Base-by-base conservation (phyloP, 2,888 invertebrate species). In the Drosophila bunnanda region DNA sequence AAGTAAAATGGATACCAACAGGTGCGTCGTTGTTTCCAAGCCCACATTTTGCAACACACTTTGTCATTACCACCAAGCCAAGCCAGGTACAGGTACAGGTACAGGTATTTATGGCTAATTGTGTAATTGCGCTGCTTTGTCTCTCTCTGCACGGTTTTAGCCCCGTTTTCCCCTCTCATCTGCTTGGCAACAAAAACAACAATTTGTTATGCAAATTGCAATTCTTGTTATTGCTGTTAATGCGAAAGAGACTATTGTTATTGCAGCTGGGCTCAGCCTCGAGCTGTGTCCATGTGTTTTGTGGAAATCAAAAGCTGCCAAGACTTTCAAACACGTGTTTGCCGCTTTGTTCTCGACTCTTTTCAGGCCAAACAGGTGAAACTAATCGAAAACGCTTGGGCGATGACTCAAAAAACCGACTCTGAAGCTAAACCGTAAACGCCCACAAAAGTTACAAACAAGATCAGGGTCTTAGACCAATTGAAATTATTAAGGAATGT, bases 141-240 rank as follows among this genome's bases (percentile, higher is more conserved):
- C 75, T 82, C 75, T 75, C 61, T 75, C 61, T 78, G 64, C 71
- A 39, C 39, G 39, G 54, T 28, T 64, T 54, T 28, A 54, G 6
- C 32, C 73, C 50, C 15, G 20, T 20, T 50, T 48, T 48, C 50
- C 50, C 22, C 36, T 44, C 43, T 41, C 52, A 43, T 46, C 22
- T 55, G 61, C 20, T 32, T 20, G 22, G 10, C 32, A 17, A 2
- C 22, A 22, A 22, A 13, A 61, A 59, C 82, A 80, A 59, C 84
- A 80, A 75, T 74, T 75, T 83, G 86, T 83, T 83, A 86, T 83
- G 86, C 83, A 83, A 86, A 86, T 86, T 72, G 62, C 55, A 53
- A 61, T 58, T 64, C 55, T 75, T 77, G 44, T 75, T 54, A 38
- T 55, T 57, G 57, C 55, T 36, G 55, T n/a, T 52, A 53, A 56